Conservation (phyloP, 2,888 invertebrate genomes). For the Caenorhabditis angaria region DNA sequence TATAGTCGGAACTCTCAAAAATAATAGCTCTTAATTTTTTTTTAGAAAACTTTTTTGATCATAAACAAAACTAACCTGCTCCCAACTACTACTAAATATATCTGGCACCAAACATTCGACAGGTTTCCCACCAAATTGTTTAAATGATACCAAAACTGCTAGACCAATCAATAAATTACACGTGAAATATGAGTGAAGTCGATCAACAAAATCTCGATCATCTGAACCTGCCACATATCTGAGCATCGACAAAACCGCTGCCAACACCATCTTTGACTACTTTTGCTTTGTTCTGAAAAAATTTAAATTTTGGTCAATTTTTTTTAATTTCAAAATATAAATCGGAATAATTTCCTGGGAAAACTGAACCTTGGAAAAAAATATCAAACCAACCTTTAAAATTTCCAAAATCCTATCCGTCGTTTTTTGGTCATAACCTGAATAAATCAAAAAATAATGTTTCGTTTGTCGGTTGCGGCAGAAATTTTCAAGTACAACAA, state of each 20-base stretch:
- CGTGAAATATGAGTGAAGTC: constrained; percentile 70
- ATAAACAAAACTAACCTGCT: constrained; percentile 49
- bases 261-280: constrained; percentile 58
- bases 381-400: not conserved
- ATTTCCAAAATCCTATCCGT: not conserved
- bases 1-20: no score
- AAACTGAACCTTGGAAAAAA: not conserved
- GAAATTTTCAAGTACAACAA: not conserved
- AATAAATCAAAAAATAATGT: not conserved
- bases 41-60: not conserved
- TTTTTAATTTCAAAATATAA: not conserved
- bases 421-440: not conserved
- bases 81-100: constrained; percentile 67
- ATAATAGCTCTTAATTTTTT: no score
- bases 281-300: no score
- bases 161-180: constrained; percentile 69
- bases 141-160: constrained; percentile 68
- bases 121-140: constrained; percentile 71
- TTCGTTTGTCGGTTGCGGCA: not conserved
- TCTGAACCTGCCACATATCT: constrained; percentile 69
- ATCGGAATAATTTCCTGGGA: no score
- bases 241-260: constrained; percentile 68
- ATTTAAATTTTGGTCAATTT: no score
- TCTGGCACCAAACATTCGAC: constrained; percentile 71
- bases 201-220: constrained; percentile 70